Evolutionary conservation across 2,888 invertebrate species (phyloP).

Genomic region (Elegia similella): DNA sequence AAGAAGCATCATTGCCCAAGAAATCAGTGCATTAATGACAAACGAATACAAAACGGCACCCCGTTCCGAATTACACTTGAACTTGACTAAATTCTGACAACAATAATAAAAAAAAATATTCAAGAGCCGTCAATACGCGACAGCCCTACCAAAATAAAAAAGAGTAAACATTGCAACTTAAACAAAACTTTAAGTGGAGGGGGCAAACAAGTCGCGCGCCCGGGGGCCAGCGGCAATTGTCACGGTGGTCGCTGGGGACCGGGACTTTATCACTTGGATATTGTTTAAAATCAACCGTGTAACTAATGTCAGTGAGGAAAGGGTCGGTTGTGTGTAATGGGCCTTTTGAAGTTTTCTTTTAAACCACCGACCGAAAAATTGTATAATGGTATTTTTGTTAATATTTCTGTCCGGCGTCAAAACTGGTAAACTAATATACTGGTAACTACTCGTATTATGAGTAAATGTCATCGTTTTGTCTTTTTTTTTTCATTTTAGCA

Average conservation of each 20-base stretch:
- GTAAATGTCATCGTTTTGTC: too few species aligned
- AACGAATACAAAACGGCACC: too few species aligned
- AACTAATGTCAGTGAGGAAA: slow-evolving; percentile 11
- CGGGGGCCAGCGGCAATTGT: slow-evolving; percentile 25
- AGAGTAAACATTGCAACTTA: slow-evolving; percentile 27
- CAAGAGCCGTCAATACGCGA: slow-evolving; percentile 24
- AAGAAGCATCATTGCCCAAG: too few species aligned
- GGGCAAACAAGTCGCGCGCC: slow-evolving; percentile 19
- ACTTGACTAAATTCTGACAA: background rate
- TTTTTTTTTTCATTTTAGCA: too few species aligned
- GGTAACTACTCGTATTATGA: too few species aligned
- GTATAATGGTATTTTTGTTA: too few species aligned
- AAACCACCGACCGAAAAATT: too few species aligned
- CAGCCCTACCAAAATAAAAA: slow-evolving; percentile 24
- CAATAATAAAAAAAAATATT: slow-evolving; percentile 13
- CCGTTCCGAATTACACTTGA: background rate
- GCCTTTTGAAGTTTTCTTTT: background rate
- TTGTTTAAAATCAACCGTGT: slow-evolving; percentile 26
- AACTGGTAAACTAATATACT: too few species aligned
- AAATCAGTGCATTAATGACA: too few species aligned
- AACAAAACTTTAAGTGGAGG: slow-evolving; percentile 25
- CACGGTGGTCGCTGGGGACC: slow-evolving; percentile 19
- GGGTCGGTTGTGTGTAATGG: background rate
- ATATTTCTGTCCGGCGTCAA: too few species aligned
- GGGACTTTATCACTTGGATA: slow-evolving; percentile 13